Evolutionary conservation across 2,888 invertebrate genomes (phyloP).

Genomic region (Pemphredon lugubris): DNA sequence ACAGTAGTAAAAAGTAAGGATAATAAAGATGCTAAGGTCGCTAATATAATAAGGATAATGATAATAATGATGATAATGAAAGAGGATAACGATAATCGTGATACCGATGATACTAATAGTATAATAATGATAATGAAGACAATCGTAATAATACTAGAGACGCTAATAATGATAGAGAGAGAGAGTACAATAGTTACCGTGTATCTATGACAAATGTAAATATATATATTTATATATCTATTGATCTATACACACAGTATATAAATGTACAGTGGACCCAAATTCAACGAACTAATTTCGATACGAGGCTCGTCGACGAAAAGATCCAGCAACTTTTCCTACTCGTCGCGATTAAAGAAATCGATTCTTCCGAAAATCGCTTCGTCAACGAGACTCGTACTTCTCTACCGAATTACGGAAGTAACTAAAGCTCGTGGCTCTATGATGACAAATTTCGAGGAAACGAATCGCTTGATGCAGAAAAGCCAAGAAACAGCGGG

Average conservation of each 20-base stretch:
- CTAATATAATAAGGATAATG: constrained; percentile 5
- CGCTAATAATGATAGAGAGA: constrained; percentile 11
- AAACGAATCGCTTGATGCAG: constrained; percentile 46
- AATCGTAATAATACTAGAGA: constrained; percentile 29
- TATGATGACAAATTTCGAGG: constrained; percentile 15
- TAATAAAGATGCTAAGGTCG: not conserved
- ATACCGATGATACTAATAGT: constrained; percentile 23
- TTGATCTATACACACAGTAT: constrained; percentile 46
- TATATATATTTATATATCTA: constrained; percentile 27
- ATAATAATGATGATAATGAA: constrained; percentile 13
- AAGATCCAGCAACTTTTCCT: not conserved
- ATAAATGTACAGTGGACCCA: constrained; percentile 33
- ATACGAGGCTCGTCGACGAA: constrained; percentile 35
- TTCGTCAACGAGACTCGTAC: constrained; percentile 36
- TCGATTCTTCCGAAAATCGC: not conserved
- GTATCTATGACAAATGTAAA: constrained; percentile 37
- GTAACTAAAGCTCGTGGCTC: constrained; percentile 22
- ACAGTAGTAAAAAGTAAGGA: not conserved
- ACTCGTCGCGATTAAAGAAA: too few species aligned
- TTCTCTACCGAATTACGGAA: constrained; percentile 4
- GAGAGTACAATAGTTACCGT: constrained; percentile 37
- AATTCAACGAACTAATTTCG: constrained; percentile 14
- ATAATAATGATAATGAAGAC: constrained; percentile 40
- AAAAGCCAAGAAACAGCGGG: not conserved
- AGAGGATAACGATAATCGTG: constrained; percentile 14